Base-by-base conservation (phyloP, 2,888 invertebrate species). In the Epistrophe eligans region DNA sequence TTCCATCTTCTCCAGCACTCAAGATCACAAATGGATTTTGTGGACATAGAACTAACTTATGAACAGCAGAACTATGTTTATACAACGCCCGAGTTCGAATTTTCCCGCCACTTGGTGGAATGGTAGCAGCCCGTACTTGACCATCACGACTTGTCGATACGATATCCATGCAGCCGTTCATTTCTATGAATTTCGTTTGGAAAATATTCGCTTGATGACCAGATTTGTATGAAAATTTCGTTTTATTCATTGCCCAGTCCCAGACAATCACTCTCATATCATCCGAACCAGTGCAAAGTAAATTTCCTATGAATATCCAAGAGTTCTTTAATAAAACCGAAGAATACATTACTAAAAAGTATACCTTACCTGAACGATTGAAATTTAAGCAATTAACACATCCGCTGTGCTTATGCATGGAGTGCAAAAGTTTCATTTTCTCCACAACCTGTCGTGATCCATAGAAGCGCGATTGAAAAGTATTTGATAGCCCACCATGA, bases 301-400 rank as follows among this genome's bases (percentile, higher is more conserved):
- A 93, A 57, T 95, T 95, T 4, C 96, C 96, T 92, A 13, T 6
- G 1, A 32, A 55, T 15, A 15, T 32, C 11, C 7, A n/a, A 32
- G 13, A 52, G 24, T 28, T 52, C 7, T 15, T 0, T 28, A 15
- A 55, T 24, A 15, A 8, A 28, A 15, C 3, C 4, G 13, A 40
- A 58, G 35, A n/a, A 19, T 43, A 13, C 8, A 24, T n/a, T 11
- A 45, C 10, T 9, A 45, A n/a, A n/a, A 8, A 62, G 3, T 9
- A 13, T 7, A 13, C 4, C 57, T 52, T 66, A 87, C 87, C 87
- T 48, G 89, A 50, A 11, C 90, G 90, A 89, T 98, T 98, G 92
- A 99, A 99, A 93, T 97, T 96, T 77, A 99, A 94, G 83, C 97
- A 96, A 93, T 99, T 99, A 4, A 99, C 98, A 94, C 98, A 98